Evolutionary conservation across 2,113 vertebrate genomes (phyloP).

Genomic region (Mus musculus): DNA sequence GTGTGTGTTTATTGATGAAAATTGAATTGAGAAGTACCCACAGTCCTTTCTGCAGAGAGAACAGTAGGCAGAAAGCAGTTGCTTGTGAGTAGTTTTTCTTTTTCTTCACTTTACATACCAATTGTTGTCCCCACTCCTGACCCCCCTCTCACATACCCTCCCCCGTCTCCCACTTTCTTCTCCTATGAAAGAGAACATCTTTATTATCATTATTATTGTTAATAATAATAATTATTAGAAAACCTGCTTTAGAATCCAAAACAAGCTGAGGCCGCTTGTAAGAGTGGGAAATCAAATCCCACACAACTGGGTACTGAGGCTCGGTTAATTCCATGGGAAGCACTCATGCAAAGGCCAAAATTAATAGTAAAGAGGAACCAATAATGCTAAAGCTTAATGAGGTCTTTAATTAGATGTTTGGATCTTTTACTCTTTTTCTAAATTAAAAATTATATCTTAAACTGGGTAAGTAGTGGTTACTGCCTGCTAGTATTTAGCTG

Average conservation of each 20-base stretch:
- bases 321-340: constrained; percentile 54
- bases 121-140: too few relatives aligned
- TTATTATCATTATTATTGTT: background rate
- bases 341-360: constrained; percentile 26
- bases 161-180: too few relatives aligned
- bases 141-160: too few relatives aligned
- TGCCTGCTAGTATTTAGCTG: constrained; percentile 32
- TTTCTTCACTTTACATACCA: too few relatives aligned
- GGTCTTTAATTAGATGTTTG: constrained; percentile 67
- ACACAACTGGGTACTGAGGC: background rate
- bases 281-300: background rate
- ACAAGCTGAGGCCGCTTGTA: background rate
- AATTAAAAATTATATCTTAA: constrained; percentile 71
- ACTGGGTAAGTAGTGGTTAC: constrained; percentile 31
- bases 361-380: constrained; percentile 63
- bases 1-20: background rate
- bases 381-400: constrained; percentile 70
- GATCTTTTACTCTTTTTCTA: constrained; percentile 60
- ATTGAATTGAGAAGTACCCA: background rate
- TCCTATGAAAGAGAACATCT: too few relatives aligned
- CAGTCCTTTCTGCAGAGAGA: constrained; percentile 11
- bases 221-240: background rate
- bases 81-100: background rate
- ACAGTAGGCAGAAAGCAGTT: background rate
- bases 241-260: constrained; percentile 58